Base-by-base conservation (phyloP, 2,888 invertebrate species). In the Leucozona laternaria region DNA sequence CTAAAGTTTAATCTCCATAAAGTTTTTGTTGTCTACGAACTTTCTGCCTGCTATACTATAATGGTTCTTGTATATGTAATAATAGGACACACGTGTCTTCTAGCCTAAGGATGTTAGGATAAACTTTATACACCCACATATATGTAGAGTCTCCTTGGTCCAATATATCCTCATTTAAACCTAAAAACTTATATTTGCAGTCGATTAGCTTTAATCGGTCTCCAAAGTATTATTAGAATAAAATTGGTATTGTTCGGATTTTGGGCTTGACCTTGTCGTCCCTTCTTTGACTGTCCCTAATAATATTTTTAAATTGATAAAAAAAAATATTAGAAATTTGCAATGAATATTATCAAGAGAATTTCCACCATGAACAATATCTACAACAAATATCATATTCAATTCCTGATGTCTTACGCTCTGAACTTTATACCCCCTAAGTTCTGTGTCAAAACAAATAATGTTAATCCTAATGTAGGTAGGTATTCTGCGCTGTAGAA, bases 401-500 rank as follows among this genome's bases (percentile, higher is more conserved):
- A 2, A 45, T 7, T 10, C 11, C 3, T 48, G 11, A 15, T 13
- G n/a, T 8, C 13, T 43, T 1, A 31, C n/a, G n/a, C 31, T 15
- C 13, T 37, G 37, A 55, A 55, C 28, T 57, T 8, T 7, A 10
- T 45, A n/a, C 43, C 6, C n/a, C 45, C 11, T 7, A 40, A 40
- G 22, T 1, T 20, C 31, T 48, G 31, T 66, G 66, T 20, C 66
- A 66, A 66, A 66, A 31, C 25, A 66, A 66, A 66, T 20, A 48
- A 7, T 48, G 48, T 66, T 48, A 66, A 66, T 45, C 17, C 45
- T 7, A 15, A n/a, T 43, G 6, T 6, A 40, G 4, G 5, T 2
- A 15, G 1, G 5, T 40, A 15, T 1, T 1, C 5, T 17, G n/a
- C 8, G n/a, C 8, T 45, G 8, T 17, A 45, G 17, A 45, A 31